Base-by-base conservation (phyloP, 2,113 vertebrate genomes). In the Sclerurus mexicanus region DNA sequence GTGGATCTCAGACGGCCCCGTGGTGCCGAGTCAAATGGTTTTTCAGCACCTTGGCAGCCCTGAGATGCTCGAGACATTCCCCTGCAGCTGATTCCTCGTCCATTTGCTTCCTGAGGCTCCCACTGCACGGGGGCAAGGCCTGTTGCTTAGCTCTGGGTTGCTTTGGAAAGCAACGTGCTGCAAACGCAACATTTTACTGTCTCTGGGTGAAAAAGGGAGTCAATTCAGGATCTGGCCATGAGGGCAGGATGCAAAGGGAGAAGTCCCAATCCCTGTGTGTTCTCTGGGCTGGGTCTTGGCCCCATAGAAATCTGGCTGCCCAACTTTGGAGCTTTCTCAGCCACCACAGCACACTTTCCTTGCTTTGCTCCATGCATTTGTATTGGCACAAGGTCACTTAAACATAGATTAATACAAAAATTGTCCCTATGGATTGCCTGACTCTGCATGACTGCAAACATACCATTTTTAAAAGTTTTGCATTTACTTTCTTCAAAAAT, bases 91-190 rank as follows among this genome's bases (percentile, higher is more conserved):
- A 44, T 52, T 90, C 83, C 77, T 16, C 14, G 60, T 10, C 92
- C 90, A 6, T 92, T 78, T 30, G 7, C 53, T 52, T 42, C 67
- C 75, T 3, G 4, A 83, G 66, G 50, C 87, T 95, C 91, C 93
- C 0, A 0, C 78, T 67, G 83, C 63, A 2, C 1, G 7, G 79
- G 73, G 85, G 44, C 68, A 56, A 19, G 46, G 20, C 33, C 78
- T 74, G 83, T 84, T 92, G 93, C 93, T 95, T 31, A 75, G 96
- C 85, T 85, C 21, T 94, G 46, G 92, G 91, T 63, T 77, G 88
- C 86, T 96, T 89, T 92, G 92, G 86, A 37, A 52, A 90, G 73
- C 68, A 90, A 75, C 35, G 73, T 60, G 88, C 49, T 85, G 79
- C n/a, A 84, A 94, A 89, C 75, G 37, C 3, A 78, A 44, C n/a